Base-by-base conservation (phyloP, 2,888 invertebrate genomes). In the Uropetala carovei region DNA sequence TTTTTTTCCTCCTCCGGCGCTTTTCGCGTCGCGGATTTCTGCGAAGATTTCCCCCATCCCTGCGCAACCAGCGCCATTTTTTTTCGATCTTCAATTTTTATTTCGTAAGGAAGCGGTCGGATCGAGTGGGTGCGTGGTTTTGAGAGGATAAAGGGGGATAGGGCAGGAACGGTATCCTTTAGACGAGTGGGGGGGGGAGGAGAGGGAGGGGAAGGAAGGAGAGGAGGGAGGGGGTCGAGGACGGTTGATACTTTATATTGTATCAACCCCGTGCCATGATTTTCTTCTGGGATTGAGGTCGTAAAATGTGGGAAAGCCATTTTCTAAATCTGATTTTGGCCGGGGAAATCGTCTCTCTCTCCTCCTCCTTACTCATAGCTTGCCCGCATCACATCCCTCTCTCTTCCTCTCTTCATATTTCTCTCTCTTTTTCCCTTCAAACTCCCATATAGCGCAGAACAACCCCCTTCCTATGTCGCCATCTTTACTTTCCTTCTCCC, bases 231-330 rank as follows among this genome's bases (percentile, higher is more conserved):
- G 89, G 89, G 58, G 22, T n/a, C 57, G 58, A 75, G 27, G 59
- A 43, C 68, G 43, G 64, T 43, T 89, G 89, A 89, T 64, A 68
- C 89, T 89, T 89, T 89, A 89, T 89, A 89, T 89, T 89, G 64
- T 89, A 89, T 89, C 89, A 89, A 43, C 89, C 89, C 89, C 89
- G 56, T 58, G 89, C 89, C 64, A 89, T 68, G 89, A 89, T 89
- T 89, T 89, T 89, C 60, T 59, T 86, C 86, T 89, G 89, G 68
- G 43, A 64, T 89, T 64, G 60, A 64, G 89, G 64, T 89, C 89
- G 64, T 89, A 89, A 89, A 89, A 89, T 89, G 89, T 89, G 89
- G 89, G 68, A 89, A 89, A 89, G 89, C 89, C 89, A 89, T 89
- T 89, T 89, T 89, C 89, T n/a, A 89, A 89, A 89, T 64, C 89